Base-by-base conservation (phyloP, 2,888 invertebrate species). In the Carabus problematicus region DNA sequence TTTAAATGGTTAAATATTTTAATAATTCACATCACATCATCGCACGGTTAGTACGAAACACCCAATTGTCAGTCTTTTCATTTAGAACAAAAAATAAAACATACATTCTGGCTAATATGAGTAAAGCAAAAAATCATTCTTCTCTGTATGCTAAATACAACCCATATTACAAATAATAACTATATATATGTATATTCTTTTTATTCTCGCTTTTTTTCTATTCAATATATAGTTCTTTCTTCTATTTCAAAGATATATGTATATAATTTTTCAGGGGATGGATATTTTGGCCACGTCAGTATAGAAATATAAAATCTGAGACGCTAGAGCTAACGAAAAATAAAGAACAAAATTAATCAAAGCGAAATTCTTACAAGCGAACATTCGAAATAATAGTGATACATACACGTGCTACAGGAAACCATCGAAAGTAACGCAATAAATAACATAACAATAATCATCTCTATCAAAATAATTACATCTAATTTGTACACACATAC, bases 11-110 rank as follows among this genome's bases (percentile, higher is more conserved):
- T 29, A 29, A 29, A 29, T 29, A 29, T 29, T 29, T 29, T 29
- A 29, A 29, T 29, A 29, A 29, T 29, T 29, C 29, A 41, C 42
- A 59, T 59, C 42, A 14, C 69, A 55, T 69, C n/a, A 69, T 69
- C 69, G 62, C 69, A 69, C 69, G 62, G 45, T 69, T 69, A 69
- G 69, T 69, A 69, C 69, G 62, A 69, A 62, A 69, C 62, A 69
- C 61, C 62, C 55, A 29, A 67, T 54, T 62, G 62, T 69, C 69
- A 69, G 69, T 69, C 69, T 69, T 69, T 69, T 69, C 69, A 62
- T 69, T 69, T 29, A 62, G 55, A 69, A 64, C 43, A 64, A 9
- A 63, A 49, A 63, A 54, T n/a, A 29, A 18, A 66, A 66, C 55
- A 42, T 43, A 66, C 14, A 61, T 58, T 39, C 16, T 12, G 11